Evolutionary conservation across 2,888 invertebrate species (phyloP).

Genomic region (Diplazon laetatorius): DNA sequence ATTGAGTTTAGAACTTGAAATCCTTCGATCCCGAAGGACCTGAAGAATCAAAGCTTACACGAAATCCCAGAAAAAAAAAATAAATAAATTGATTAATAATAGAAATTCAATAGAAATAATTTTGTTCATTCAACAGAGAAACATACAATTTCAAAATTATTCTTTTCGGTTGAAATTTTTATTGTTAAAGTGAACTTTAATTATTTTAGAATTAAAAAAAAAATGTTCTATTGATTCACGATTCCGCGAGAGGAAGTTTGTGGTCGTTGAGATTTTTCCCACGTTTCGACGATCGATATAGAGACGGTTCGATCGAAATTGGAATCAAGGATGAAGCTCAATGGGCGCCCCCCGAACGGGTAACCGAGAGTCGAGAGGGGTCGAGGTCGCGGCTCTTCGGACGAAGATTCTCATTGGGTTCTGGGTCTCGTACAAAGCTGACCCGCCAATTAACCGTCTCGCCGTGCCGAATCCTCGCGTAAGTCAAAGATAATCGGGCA

Average conservation of each 20-base stretch:
- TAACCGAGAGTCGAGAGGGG: constrained; percentile 21
- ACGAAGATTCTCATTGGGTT: constrained; percentile 16
- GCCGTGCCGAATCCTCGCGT: constrained; percentile 44
- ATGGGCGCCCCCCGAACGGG: not conserved
- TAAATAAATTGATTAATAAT: not conserved
- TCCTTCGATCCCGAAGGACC: no score
- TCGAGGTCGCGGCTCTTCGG: constrained; percentile 38
- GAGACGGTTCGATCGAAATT: constrained; percentile 20
- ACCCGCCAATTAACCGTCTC: constrained; percentile 58
- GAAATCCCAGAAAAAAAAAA: not conserved
- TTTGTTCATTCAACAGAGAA: not conserved
- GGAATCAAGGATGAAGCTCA: constrained; percentile 25
- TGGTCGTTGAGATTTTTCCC: not conserved
- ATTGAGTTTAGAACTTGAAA: no score
- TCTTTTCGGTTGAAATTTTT: not conserved
- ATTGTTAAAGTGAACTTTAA: not conserved
- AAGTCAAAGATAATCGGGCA: constrained; percentile 57
- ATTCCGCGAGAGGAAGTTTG: no score
- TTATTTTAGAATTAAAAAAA: not conserved
- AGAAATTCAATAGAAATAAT: no score
- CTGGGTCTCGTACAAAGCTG: no score
- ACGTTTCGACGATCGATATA: constrained; percentile 1
- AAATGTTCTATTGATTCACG: not conserved
- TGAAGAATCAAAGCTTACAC: no score
- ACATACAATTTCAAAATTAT: not conserved